These are phyloP conservation scores for Neolamprologus ventralis DNA, from an alignment of 2,113 vertebrate species.

Conservation along the genomic window DNA sequence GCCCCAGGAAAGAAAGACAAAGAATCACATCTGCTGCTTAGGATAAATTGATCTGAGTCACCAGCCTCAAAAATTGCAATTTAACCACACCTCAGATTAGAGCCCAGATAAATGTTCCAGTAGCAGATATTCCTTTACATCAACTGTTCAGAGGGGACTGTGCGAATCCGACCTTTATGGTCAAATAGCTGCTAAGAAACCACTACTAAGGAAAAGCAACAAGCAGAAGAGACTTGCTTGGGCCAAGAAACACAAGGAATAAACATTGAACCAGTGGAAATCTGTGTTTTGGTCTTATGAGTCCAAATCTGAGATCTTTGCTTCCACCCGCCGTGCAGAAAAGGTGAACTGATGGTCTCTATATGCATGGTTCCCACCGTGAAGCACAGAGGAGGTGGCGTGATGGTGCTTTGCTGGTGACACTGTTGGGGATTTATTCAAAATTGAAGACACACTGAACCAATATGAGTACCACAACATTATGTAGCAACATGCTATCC, in stretches of 20 bases:
- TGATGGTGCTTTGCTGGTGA: not conserved
- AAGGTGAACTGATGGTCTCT: not conserved
- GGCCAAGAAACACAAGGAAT: not conserved
- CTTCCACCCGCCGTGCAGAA: accelerated
- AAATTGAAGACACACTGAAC: not conserved
- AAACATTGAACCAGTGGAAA: not conserved
- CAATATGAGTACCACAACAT: not conserved
- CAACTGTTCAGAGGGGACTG: not conserved
- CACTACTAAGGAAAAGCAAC: not conserved
- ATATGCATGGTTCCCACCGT: not conserved
- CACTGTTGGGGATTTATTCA: not conserved
- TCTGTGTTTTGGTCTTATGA: not conserved
- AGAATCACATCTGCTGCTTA: not conserved
- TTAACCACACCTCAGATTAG: not conserved
- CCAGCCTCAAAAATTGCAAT: not conserved
- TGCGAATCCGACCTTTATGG: not conserved
- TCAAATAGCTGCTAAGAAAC: not conserved
- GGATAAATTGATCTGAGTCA: not conserved
- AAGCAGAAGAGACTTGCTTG: not conserved
- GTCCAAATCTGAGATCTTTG: not conserved
- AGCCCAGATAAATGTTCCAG: not conserved
- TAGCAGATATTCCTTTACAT: not conserved
- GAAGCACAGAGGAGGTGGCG: not conserved
- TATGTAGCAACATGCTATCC: accelerated
- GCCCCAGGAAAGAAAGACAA: not conserved